phyloP scores from a whole-genome alignment of 1,140 invertebrate species.

The Drosophila watanabei region DNA sequence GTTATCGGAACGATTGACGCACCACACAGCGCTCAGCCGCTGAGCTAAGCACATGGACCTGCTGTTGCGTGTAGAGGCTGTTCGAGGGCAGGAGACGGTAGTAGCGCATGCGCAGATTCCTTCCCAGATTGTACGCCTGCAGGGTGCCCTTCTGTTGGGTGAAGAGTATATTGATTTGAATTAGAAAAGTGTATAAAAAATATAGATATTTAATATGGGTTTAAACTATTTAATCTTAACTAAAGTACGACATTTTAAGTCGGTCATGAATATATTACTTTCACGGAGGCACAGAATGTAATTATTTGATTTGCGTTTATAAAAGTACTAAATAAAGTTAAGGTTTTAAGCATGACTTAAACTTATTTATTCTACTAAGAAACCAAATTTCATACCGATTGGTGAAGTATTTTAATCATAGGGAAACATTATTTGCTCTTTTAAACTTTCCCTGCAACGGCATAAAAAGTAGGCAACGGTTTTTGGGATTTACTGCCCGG shows the following conservation, averaged over 20 bases:
- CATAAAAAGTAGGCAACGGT: too few relatives aligned
- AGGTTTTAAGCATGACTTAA: too few relatives aligned
- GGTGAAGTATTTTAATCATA: too few relatives aligned
- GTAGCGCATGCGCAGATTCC: slow-evolving; percentile 90
- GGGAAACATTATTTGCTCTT: too few relatives aligned
- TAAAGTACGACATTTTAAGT: too few relatives aligned
- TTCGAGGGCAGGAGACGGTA: slow-evolving; percentile 88
- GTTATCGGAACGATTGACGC: slow-evolving; percentile 51
- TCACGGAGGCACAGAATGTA: too few relatives aligned
- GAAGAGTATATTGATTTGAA: not conserved
- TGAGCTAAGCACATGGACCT: slow-evolving; percentile 92
- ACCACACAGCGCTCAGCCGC: slow-evolving; percentile 91
- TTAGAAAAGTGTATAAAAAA: not conserved
- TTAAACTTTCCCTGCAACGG: too few relatives aligned
- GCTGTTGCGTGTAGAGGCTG: slow-evolving; percentile 87
- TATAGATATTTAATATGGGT: not conserved
- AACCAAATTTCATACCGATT: not conserved
- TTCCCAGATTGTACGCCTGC: slow-evolving; percentile 92
- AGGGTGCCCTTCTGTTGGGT: slow-evolving; percentile 90
- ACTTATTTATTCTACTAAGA: not conserved
- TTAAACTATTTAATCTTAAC: too few relatives aligned
- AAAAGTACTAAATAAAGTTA: too few relatives aligned
- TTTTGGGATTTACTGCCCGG: too few relatives aligned
- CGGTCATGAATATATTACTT: not conserved
- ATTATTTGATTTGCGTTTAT: too few relatives aligned